Base-by-base conservation (phyloP, 2,888 invertebrate species). In the Mystacides longicornis region DNA sequence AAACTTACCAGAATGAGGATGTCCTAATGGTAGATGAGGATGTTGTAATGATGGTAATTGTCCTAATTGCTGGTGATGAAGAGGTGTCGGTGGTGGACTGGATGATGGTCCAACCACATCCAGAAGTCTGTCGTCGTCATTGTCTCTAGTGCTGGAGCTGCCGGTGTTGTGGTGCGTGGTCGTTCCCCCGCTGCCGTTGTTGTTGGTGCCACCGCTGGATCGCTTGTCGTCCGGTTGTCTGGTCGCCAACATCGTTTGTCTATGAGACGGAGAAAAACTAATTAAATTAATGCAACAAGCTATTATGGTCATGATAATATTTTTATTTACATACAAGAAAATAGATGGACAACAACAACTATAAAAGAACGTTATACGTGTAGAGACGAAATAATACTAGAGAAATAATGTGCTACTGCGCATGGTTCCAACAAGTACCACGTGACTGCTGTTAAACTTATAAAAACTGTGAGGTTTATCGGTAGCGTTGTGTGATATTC, bases 21-120 rank as follows among this genome's bases (percentile, higher is more conserved):
- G 73, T 55, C 71, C 71, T 60, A 73, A 72, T 62, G 71, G 73
- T 62, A 73, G 71, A 37, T 57, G 57, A 2, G 51, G 47, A 23
- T 60, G 60, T 50, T 58, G 58, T 20, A 59, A 49, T 48, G 60
- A 51, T 31, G 57, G 53, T 48, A 54, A 50, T 27, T 55, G 51
- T 48, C 47, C 65, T 69, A 72, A 58, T 68, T 65, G 63, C 68
- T 69, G 49, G 65, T 72, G 69, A 54, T 69, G 71, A 54, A 71
- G 68, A 20, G 75, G 68, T 52, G 71, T 71, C 58, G 81, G 73
- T 46, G 88, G 81, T 9, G 89, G 89, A 64, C 88, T 88, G 66
- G 91, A 90, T 51, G 90, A 84, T 23, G 89, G 91, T 0, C 92
- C 92, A 0, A 93, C 93, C 21, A 93, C 93, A 71, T 93, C 93